Evolutionary conservation across 1,140 invertebrate genomes (phyloP), one percentile per base, ranked within the genome.

Genomic region (Yoshiicerus persimilis): DNA sequence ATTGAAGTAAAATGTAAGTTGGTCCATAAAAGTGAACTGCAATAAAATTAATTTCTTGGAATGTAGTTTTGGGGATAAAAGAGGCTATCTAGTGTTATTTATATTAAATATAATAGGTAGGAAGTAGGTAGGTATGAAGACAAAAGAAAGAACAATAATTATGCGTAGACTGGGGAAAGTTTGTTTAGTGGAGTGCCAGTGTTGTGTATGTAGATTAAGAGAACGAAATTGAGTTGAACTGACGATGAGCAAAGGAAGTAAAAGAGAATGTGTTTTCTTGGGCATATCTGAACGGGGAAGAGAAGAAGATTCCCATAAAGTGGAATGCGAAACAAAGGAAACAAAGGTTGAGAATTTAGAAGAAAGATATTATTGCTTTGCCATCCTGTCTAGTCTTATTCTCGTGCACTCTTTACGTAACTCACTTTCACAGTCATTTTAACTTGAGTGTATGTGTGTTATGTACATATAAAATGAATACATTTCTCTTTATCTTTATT

Each of bases 401-500:
- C 47, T n/a, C n/a, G 16, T n/a, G 4, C 47, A 56, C 47, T 56
- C 47, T 56, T n/a, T 56, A 16, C 34, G n/a, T 36, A 38, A 80
- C 34, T 32, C 75, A 38, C 32, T 80, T 80, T 80, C 75, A 80
- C 75, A 80, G 75, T 80, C 30, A 38, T 80, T 80, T 80, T 32
- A 80, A 80, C 34, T 80, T 38, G 47, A 56, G 47, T 56, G 20
- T 56, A n/a, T 56, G 47, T 56, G 47, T 56, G 47, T 56, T 56
- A 56, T n/a, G 47, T n/a, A 56, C 47, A 6, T 38, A 80, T 16
- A n/a, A 20, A n/a, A 80, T 80, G 75, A 80, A 80, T 38, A 80
- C 75, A 38, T 64, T 86, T 86, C 56, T 27, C 84, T 80, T 80
- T 70, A 27, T 84, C 41, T 38, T 64, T 62, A 41, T 86, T 86